These are phyloP conservation scores for Branchinecta sandiegonensis DNA, from an alignment of 2,888 invertebrate genomes.

Conservation along the genomic window DNA sequence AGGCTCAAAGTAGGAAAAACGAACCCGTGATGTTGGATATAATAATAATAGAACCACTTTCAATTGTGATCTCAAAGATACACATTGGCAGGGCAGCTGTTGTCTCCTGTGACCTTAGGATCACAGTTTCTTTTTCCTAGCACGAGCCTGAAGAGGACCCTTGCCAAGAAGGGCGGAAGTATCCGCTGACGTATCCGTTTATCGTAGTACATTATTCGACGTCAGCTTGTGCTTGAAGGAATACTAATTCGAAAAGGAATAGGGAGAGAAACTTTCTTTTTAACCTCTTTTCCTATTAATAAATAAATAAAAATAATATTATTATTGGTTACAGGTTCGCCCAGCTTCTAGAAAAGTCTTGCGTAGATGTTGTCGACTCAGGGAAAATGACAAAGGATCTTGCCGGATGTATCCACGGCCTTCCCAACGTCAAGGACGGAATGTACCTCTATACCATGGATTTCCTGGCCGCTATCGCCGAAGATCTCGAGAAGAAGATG, in stretches of 20 bases:
- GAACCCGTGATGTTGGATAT: no score
- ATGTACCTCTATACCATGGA: slow-evolving; percentile 73
- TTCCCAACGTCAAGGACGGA: slow-evolving; percentile 61
- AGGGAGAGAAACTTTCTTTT: slow-evolving; percentile 10
- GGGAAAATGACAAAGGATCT: slow-evolving; percentile 81
- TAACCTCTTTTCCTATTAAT: background rate
- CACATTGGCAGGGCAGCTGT: no score
- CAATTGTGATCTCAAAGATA: no score
- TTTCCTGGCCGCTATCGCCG: slow-evolving; percentile 64
- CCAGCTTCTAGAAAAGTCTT: slow-evolving; percentile 57
- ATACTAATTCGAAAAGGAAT: background rate
- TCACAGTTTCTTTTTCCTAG: no score
- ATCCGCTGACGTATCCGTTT: background rate
- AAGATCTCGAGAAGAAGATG: slow-evolving; percentile 46
- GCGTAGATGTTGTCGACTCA: slow-evolving; percentile 62
- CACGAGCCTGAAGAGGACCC: no score
- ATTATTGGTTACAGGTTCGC: slow-evolving; percentile 43
- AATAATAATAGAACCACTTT: no score
- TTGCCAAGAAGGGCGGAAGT: no score
- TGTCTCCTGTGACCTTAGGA: no score
- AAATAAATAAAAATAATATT: background rate
- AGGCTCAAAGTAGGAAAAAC: no score
- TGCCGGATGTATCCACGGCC: slow-evolving; percentile 68
- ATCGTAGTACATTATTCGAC: background rate
- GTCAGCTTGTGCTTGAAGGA: background rate